Conservation (phyloP, 2,113 vertebrate species). For the Oophaga pumilio region DNA sequence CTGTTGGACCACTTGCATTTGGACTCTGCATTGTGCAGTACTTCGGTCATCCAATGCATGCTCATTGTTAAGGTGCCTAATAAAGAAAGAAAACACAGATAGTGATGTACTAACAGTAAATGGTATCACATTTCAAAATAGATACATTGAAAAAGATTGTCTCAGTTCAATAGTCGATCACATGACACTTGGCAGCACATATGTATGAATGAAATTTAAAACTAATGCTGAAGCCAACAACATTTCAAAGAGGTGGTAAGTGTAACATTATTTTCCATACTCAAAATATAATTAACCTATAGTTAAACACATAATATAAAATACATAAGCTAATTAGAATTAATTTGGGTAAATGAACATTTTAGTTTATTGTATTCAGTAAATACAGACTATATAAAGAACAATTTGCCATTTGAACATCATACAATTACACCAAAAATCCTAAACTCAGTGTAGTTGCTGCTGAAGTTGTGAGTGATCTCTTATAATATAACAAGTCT, state of each 20-base stretch:
- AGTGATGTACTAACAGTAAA: not conserved
- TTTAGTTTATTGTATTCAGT: too few species aligned
- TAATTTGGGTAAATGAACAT: too few species aligned
- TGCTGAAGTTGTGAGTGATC: too few species aligned
- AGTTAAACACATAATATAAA: not conserved
- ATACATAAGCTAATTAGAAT: not conserved
- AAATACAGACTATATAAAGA: too few species aligned
- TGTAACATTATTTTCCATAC: not conserved
- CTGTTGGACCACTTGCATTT: conserved; percentile 99
- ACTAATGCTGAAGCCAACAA: not conserved
- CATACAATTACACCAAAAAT: too few species aligned
- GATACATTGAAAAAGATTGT: not conserved
- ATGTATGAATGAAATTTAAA: not conserved
- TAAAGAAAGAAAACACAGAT: conserved; percentile 61
- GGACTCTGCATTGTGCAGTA: conserved; percentile 96
- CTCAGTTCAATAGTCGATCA: not conserved
- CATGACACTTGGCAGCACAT: not conserved
- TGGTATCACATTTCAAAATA: not conserved
- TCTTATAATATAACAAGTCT: too few species aligned
- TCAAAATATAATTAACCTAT: not conserved
- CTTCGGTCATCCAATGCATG: conserved; percentile 96
- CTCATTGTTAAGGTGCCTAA: conserved; percentile 97
- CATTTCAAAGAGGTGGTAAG: too few species aligned
- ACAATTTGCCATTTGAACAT: too few species aligned
- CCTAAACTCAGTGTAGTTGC: too few species aligned